Percentiles rank a stretch among this genome's conserved stretches.
Conservation (phyloP, 1,140 invertebrate species). For the Cotesia typhae region DNA sequence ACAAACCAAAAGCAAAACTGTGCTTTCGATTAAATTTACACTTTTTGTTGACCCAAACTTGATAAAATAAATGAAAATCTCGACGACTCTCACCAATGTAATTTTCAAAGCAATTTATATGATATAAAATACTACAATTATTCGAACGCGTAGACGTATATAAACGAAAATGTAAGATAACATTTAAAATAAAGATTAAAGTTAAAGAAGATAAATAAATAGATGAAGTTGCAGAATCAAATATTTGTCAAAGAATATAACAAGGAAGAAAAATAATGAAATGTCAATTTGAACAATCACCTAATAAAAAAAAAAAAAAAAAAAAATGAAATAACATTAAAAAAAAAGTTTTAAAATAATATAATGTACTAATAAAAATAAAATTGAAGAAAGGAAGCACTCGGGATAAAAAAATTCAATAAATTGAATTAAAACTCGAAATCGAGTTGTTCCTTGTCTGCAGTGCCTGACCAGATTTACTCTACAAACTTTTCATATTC, state of each 20-base stretch:
- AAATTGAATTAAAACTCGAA: constrained; percentile 61
- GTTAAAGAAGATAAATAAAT: constrained; percentile 14
- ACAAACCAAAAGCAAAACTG: too few species aligned
- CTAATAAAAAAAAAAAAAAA: neutral
- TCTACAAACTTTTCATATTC: constrained; percentile 24
- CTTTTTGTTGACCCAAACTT: too few species aligned
- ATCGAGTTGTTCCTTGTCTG: constrained; percentile 52
- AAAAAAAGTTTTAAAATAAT: neutral
- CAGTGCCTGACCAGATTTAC: constrained; percentile 21
- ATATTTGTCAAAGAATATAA: neutral
- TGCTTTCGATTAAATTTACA: too few species aligned
- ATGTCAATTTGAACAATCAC: neutral
- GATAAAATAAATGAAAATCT: too few species aligned
- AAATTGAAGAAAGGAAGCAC: constrained; percentile 37
- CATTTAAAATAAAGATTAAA: neutral
- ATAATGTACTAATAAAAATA: constrained; percentile 5
- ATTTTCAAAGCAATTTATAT: too few species aligned
- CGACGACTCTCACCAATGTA: too few species aligned
- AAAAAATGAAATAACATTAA: neutral
- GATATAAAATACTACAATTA: too few species aligned
- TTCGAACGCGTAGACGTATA: too few species aligned
- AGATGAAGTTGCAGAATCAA: neutral
- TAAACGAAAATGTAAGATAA: too few species aligned
- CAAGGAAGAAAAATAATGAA: neutral
- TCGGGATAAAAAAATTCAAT: constrained; percentile 1